A percentile compares a stretch with the other conserved stretches of the same genome.
These are phyloP conservation scores for Helicoverpa zea DNA, from an alignment of 1,140 invertebrate genomes.

Conservation along the genomic window DNA sequence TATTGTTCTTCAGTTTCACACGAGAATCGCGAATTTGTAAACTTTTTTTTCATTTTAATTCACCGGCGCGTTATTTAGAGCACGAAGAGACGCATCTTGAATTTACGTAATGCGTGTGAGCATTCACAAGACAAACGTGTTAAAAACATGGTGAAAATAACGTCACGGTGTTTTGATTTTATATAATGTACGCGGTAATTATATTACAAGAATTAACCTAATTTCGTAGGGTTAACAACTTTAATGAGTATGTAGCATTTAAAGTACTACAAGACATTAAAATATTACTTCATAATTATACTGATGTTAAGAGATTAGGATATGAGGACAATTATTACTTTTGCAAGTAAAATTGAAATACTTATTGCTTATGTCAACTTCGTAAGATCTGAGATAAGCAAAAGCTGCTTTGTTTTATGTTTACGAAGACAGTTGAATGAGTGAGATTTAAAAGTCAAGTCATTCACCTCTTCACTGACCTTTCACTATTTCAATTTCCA, in stretches of 20 bases:
- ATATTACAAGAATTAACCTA: background rate
- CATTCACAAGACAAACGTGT: constrained; percentile 21
- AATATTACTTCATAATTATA: constrained; percentile 6
- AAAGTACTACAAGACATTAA: background rate
- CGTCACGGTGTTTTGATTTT: constrained; percentile 10
- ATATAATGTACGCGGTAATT: constrained; percentile 19
- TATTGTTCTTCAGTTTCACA: constrained; percentile 52
- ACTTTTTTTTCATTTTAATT: constrained; percentile 39
- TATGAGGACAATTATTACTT: background rate
- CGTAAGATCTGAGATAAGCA: background rate
- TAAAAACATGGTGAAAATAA: constrained; percentile 13
- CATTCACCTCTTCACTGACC: constrained; percentile 33
- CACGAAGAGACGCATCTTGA: constrained; percentile 48
- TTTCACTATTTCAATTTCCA: constrained; percentile 30
- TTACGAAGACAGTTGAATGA: constrained; percentile 16
- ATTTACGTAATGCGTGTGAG: constrained; percentile 48
- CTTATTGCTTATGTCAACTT: background rate
- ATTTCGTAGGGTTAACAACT: constrained; percentile 13
- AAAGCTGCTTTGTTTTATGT: background rate
- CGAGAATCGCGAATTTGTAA: constrained; percentile 52
- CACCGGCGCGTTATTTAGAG: constrained; percentile 61
- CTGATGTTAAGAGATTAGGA: background rate
- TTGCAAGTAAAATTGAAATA: background rate
- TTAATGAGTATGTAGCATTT: background rate
- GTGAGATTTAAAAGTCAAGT: constrained; percentile 1